phyloP scores from a whole-genome alignment of 2,797 vertebrate genomes.

The Tachyglossus aculeatus region DNA sequence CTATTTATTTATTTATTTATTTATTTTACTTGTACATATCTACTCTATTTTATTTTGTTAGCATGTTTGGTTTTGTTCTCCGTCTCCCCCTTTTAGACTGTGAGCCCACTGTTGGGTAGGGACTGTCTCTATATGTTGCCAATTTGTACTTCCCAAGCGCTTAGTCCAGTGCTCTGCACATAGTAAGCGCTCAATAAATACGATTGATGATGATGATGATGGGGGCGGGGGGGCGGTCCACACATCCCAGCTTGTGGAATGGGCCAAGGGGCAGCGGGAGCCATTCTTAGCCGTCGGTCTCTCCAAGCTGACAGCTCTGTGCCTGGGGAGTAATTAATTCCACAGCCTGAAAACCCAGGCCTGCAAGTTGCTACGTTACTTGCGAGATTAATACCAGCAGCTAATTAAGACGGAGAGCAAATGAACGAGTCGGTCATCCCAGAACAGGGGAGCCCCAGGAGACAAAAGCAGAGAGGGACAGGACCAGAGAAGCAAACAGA shows the following conservation, averaged over 20 bases:
- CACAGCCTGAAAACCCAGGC: conserved; percentile 58
- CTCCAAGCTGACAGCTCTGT: conserved; percentile 43
- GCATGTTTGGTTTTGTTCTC: too few relatives aligned
- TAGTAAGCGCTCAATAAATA: too few relatives aligned
- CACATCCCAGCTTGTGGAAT: background rate
- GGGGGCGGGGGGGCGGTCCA: background rate
- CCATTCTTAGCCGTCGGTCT: conserved; percentile 25
- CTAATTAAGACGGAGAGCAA: conserved; percentile 71
- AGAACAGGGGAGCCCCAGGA: background rate
- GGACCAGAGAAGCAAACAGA: background rate
- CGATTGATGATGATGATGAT: too few relatives aligned
- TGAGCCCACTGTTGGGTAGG: too few relatives aligned
- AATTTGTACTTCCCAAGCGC: too few relatives aligned
- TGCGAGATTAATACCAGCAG: conserved; percentile 65
- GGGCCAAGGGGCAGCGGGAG: conserved; percentile 26
- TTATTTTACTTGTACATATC: too few relatives aligned
- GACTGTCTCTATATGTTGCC: too few relatives aligned
- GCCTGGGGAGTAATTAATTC: conserved; percentile 71
- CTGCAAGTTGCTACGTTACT: conserved; percentile 62
- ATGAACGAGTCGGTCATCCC: conserved; percentile 9
- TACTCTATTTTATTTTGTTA: too few relatives aligned
- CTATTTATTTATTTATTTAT: too few relatives aligned
- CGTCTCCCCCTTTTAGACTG: too few relatives aligned
- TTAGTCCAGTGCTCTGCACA: too few relatives aligned
- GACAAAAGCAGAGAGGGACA: rapidly evolving